Percentiles rank a stretch among this genome's conserved stretches.
Conservation (phyloP, 1,140 invertebrate genomes). For the Hyposmocoma kahamanoa region DNA sequence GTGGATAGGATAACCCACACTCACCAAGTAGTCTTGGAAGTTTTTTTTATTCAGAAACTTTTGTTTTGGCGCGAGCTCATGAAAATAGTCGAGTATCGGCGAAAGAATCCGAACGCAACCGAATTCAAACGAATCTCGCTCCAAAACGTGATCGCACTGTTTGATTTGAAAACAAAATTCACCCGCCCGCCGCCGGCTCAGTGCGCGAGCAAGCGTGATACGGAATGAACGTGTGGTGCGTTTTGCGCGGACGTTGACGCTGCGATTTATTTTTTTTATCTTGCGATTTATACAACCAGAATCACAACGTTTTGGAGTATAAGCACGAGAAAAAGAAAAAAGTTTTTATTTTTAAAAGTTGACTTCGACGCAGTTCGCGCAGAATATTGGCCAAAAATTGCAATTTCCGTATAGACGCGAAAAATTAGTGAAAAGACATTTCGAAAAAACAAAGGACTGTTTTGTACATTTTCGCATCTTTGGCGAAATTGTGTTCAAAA, state of each 20-base stretch:
- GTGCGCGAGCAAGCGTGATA: slow-evolving; percentile 71
- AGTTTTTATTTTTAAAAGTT: slow-evolving; percentile 52
- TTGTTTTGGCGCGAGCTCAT: no score
- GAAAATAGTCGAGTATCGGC: slow-evolving; percentile 36
- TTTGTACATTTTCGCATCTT: slow-evolving; percentile 71
- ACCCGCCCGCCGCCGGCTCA: slow-evolving; percentile 54
- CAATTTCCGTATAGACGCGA: slow-evolving; percentile 72
- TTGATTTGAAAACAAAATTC: slow-evolving; percentile 72
- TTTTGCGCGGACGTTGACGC: slow-evolving; percentile 69
- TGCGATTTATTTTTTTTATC: slow-evolving; percentile 55
- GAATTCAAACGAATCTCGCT: slow-evolving; percentile 61
- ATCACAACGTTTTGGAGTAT: slow-evolving; percentile 61
- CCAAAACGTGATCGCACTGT: slow-evolving; percentile 67
- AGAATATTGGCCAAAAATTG: slow-evolving; percentile 65
- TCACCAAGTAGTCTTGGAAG: no score
- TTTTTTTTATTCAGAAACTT: no score
- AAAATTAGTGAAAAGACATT: slow-evolving; percentile 60
- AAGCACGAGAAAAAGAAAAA: slow-evolving; percentile 49
- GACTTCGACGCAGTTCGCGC: slow-evolving; percentile 58
- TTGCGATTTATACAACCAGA: slow-evolving; percentile 60
- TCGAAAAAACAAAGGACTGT: slow-evolving; percentile 70
- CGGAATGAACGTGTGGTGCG: slow-evolving; percentile 72
- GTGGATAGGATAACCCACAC: no score
- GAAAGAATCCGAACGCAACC: slow-evolving; percentile 40
- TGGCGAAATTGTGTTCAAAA: slow-evolving; percentile 73